Evolutionary conservation across 2,888 invertebrate genomes (phyloP), one percentile per base, ranked within the genome.

Genomic region (Platypus cylindrus): DNA sequence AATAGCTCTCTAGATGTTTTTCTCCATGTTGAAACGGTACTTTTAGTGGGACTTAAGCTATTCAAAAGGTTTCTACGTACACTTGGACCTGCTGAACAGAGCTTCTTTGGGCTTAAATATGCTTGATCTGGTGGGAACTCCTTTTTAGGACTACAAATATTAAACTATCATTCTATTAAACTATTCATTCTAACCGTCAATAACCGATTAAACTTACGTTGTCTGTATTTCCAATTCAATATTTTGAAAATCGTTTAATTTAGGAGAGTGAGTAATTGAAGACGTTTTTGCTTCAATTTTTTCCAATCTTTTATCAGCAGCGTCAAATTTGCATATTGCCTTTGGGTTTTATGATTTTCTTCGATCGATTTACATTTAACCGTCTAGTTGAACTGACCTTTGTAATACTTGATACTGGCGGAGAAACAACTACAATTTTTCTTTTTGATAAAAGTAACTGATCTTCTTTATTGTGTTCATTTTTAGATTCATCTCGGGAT

Each of bases 171-270:
- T 15, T 14, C 7, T 27, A 14, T 27, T 11, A 69, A 51, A 35
- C 65, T 62, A 38, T 65, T 65, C 26, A 64, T 56, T 2, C 55
- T 54, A 50, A 5, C 9, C 5, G 7, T 9, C 13, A 14, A 12
- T 16, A 11, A 13, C 13, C 13, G 15, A 32, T 9, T 22, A 33
- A 11, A 3, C 36, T 62, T 59, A 82, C 80, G 84, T 84, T 44
- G 71, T 63, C 38, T 76, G 71, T 53, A 85, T 70, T 66, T 83
- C 81, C 56, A 86, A 62, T 62, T 83, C 73, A 54, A 86, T 77
- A 24, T 74, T 73, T 48, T 76, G 74, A 50, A 84, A 84, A 52
- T 73, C 68, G 53, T 77, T 70, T 26, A 78, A 62, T 62, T 73
- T 68, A 45, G 67, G 47, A 49, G 68, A 65, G 13, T 63, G 64